Base-by-base conservation (phyloP, 64 coral and sea anemone genomes). In the Montipora sp. region DNA sequence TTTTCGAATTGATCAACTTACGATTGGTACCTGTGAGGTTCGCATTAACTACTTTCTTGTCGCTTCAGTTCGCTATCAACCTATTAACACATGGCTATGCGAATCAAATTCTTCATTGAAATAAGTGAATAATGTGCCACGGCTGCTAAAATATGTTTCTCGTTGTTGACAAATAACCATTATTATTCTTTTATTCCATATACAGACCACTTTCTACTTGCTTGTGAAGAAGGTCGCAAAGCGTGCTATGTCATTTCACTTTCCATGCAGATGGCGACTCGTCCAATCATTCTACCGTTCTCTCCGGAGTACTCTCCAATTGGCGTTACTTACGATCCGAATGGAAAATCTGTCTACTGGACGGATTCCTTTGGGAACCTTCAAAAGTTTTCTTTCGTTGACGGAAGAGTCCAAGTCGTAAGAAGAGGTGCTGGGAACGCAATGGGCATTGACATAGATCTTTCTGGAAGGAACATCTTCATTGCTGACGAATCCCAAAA, bases 401-500 rank as follows among this genome's bases (percentile, higher is more conserved):
- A 36, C 27, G 27, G 20, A 27, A 85, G 66, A 19, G 57, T 6
- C 44, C 90, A 71, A n/a, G 51, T 69, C 76, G 77, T 58, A 58
- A 8, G 77, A 1, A 77, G 68, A 7, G 80, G 59, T 47, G 15
- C 4, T 43, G 36, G 19, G 47, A 3, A 16, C 7, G 14, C 80
- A 48, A 72, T 58, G 57, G 90, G 90, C 4, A 73, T 77, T 92
- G 90, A 15, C 10, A 63, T 92, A 18, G 90, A 92, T 24, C 13
- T 48, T 48, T 47, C 83, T 77, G 80, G 80, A 75, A 81, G 90
- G 71, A 92, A 92, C 23, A 63, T 92, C 20, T 92, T 84, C 44
- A 61, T 81, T 43, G 80, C 65, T 43, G 82, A 71, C 44, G 16
- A 45, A 3, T 23, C 19, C 11, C 46, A 47, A 8, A 57, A 50